phyloP scores from a whole-genome alignment of 2,797 vertebrate species.

The Scarus forsteni region DNA sequence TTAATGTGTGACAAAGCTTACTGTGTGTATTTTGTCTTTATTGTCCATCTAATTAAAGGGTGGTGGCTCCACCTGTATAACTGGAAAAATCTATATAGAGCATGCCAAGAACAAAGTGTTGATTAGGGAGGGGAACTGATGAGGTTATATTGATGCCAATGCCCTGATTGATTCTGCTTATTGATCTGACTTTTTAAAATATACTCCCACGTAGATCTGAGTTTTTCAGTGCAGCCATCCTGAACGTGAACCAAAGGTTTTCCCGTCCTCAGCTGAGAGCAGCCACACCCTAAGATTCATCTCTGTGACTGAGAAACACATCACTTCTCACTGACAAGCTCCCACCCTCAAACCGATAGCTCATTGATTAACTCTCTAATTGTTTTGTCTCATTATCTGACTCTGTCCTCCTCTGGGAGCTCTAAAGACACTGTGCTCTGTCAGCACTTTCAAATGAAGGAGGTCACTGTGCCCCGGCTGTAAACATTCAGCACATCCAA shows the following conservation, averaged over 20 bases:
- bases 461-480: slow-evolving; percentile 45
- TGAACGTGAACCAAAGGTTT: background rate
- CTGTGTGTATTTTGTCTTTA: too few relatives aligned
- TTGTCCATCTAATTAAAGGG: too few relatives aligned
- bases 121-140: too few relatives aligned
- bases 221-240: background rate
- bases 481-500: slow-evolving; percentile 12
- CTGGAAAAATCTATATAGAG: too few relatives aligned
- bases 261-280: background rate
- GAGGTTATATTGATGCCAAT: too few relatives aligned
- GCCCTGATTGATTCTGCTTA: too few relatives aligned
- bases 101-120: too few relatives aligned
- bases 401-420: slow-evolving; percentile 3
- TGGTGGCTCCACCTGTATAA: too few relatives aligned
- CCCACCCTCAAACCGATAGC: slow-evolving; percentile 22
- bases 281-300: background rate
- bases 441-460: slow-evolving; percentile 52
- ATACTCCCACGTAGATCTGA: too few relatives aligned
- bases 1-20: too few relatives aligned
- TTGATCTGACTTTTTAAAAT: too few relatives aligned
- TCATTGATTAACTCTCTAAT: slow-evolving; percentile 53
- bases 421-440: slow-evolving; percentile 19
- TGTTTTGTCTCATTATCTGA: slow-evolving; percentile 60
- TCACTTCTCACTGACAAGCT: slow-evolving; percentile 45
- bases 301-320: slow-evolving; percentile 17